Evolutionary conservation across 2,888 invertebrate species (phyloP).

Genomic region (Mesorhabditis sp.): DNA sequence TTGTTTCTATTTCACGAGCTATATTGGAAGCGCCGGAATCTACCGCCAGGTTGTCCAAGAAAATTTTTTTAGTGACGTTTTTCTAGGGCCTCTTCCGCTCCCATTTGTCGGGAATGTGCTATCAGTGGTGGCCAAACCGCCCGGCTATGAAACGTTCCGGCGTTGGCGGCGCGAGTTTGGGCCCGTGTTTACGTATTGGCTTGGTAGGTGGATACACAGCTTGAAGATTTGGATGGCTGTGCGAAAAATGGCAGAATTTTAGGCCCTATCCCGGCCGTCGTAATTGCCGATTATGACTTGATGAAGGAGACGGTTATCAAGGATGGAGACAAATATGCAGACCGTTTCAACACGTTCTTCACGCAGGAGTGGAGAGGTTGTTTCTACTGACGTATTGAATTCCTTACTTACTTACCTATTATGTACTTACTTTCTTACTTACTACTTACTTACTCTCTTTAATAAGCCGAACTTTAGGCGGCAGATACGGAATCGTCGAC

Average conservation of each 20-base stretch:
- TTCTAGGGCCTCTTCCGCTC: constrained; percentile 24
- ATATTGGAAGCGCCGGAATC: background rate
- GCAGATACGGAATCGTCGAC: constrained; percentile 26
- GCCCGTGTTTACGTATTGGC: constrained; percentile 26
- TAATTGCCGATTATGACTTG: constrained; percentile 26
- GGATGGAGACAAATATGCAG: constrained; percentile 28
- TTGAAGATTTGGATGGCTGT: background rate
- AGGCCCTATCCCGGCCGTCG: constrained; percentile 23
- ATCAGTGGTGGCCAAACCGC: constrained; percentile 17
- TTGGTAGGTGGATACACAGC: constrained; percentile 11
- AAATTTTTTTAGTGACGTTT: constrained; percentile 6
- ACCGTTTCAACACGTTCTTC: constrained; percentile 23
- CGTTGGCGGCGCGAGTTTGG: constrained; percentile 28
- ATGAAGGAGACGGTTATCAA: constrained; percentile 30
- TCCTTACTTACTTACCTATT: background rate
- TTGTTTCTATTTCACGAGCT: background rate
- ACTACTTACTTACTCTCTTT: background rate
- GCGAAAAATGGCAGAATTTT: background rate
- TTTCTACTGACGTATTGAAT: background rate
- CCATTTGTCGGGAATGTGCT: constrained; percentile 28
- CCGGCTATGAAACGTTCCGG: constrained; percentile 27
- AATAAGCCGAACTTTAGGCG: constrained; percentile 8
- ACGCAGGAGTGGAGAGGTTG: constrained; percentile 16
- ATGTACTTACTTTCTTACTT: background rate
- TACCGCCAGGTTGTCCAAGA: background rate